Conservation (phyloP, 2,113 vertebrate genomes). For the Pan troglodytes region DNA sequence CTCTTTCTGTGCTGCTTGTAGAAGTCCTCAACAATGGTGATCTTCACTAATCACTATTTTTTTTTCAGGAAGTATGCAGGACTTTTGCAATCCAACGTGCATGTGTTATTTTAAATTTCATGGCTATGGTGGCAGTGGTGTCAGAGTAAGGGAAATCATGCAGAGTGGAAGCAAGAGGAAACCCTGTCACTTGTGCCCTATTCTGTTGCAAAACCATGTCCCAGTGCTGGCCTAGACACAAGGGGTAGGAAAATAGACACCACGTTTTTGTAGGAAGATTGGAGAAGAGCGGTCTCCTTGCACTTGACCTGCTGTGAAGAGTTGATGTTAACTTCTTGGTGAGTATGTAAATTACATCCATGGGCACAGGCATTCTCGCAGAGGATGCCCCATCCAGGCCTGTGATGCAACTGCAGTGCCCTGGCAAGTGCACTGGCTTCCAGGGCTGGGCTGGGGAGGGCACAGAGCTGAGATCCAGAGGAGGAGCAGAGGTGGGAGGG, state of each 20-base stretch:
- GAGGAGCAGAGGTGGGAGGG: not conserved
- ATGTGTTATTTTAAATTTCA: not conserved
- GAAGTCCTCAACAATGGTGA: not conserved
- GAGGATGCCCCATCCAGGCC: not conserved
- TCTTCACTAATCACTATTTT: not conserved
- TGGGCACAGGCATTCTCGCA: not conserved
- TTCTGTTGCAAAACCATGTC: not conserved
- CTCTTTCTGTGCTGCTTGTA: not conserved
- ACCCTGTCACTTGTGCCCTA: not conserved
- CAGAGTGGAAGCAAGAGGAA: not conserved
- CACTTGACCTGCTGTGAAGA: not conserved
- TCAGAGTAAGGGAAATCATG: too few relatives aligned
- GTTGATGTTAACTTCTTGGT: not conserved
- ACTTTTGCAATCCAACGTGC: not conserved
- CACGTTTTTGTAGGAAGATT: not conserved
- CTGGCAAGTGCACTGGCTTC: not conserved
- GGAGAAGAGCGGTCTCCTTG: not conserved
- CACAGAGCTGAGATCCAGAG: not conserved
- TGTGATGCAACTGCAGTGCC: not conserved
- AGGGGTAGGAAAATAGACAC: not conserved
- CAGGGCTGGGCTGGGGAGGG: fast-evolving
- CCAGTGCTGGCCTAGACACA: not conserved
- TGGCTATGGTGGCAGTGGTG: not conserved
- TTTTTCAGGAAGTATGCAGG: not conserved
- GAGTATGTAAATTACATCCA: not conserved